Conservation (phyloP, 1,140 invertebrate genomes). For the Papilio polyxenes region DNA sequence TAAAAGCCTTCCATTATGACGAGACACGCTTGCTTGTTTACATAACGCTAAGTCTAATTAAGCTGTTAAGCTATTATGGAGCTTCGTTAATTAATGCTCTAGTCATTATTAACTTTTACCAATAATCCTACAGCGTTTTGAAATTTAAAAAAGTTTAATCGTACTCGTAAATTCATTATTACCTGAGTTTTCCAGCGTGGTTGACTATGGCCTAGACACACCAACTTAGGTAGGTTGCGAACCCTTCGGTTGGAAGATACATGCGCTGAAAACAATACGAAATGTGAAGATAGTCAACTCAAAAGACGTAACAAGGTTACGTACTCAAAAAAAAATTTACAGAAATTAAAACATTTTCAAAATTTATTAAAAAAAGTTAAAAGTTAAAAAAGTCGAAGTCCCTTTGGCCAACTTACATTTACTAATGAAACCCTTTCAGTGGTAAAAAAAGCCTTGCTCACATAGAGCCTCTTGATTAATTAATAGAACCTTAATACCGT, state of each 20-base stretch:
- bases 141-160: not conserved
- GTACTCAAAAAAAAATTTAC: not conserved
- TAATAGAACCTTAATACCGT: constrained; percentile 12
- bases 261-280: too few relatives aligned
- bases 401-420: not conserved
- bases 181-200: not conserved
- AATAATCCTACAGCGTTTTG: not conserved
- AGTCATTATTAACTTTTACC: constrained; percentile 2
- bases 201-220: too few relatives aligned
- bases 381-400: not conserved
- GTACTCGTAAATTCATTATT: not conserved
- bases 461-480: constrained; percentile 10
- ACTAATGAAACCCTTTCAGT: not conserved
- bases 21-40: constrained; percentile 13
- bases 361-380: not conserved
- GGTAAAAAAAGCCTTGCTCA: constrained; percentile 7
- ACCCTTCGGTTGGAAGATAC: too few relatives aligned
- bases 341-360: not conserved
- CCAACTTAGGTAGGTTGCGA: too few relatives aligned
- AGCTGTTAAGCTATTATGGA: not conserved
- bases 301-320: too few relatives aligned
- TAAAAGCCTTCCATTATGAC: constrained; percentile 7
- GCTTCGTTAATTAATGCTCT: not conserved
- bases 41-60: constrained; percentile 10
- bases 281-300: too few relatives aligned